Percentiles rank a stretch among this genome's conserved stretches.
phyloP scores from a whole-genome alignment of 2,888 invertebrate species.

The Opisthograptis luteolata region DNA sequence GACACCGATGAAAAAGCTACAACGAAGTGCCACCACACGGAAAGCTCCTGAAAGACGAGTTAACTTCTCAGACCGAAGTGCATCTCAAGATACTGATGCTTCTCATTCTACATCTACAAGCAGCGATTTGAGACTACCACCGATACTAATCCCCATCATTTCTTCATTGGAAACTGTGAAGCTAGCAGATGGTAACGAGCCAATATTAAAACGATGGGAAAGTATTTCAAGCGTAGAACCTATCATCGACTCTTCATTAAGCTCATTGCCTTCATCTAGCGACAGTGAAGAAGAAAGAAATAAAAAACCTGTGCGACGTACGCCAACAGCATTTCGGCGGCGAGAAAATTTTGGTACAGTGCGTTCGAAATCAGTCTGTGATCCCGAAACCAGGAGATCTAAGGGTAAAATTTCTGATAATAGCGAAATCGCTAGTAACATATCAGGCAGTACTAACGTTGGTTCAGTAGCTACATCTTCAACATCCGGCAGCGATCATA shows the following conservation, averaged over 20 bases:
- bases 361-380: constrained; percentile 79
- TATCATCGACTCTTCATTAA: constrained; percentile 87
- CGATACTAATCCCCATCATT: constrained; percentile 88
- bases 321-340: constrained; percentile 69
- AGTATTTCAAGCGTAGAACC: constrained; percentile 89
- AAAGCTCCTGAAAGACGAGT: constrained; percentile 78
- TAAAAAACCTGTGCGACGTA: constrained; percentile 65
- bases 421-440: constrained; percentile 73
- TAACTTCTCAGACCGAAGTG: constrained; percentile 80
- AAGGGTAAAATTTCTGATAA: constrained; percentile 67
- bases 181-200: constrained; percentile 66
- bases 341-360: constrained; percentile 72
- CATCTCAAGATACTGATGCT: constrained; percentile 86
- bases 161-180: constrained; percentile 85
- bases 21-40: constrained; percentile 75
- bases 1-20: constrained; percentile 60
- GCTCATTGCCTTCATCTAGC: constrained; percentile 82
- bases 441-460: constrained; percentile 72
- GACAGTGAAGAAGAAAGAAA: constrained; percentile 76
- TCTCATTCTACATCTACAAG: constrained; percentile 85
- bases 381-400: constrained; percentile 70
- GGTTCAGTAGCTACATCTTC: constrained; percentile 76
- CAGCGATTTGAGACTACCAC: constrained; percentile 87
- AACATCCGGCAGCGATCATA: constrained; percentile 76
- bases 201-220: constrained; percentile 81